A percentile compares a stretch with the other conserved stretches of the same genome.
These are phyloP conservation scores for Hippocampus zosterae DNA, from an alignment of 2,113 vertebrate species.

Conservation along the genomic window DNA sequence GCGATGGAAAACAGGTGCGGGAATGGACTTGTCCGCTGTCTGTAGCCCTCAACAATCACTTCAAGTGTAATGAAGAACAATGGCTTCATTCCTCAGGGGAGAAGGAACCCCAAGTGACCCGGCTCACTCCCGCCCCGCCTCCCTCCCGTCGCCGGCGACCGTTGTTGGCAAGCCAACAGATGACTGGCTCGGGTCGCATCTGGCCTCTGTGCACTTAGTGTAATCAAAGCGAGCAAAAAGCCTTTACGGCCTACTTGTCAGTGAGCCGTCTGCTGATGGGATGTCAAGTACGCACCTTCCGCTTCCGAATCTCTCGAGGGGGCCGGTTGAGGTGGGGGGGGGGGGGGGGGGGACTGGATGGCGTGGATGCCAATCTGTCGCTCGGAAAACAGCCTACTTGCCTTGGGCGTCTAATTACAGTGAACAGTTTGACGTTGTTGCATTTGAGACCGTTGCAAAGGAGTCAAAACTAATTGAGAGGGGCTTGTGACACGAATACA, in stretches of 20 bases:
- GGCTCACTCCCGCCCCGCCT: not conserved
- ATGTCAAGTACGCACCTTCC: slow-evolving; percentile 59
- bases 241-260: slow-evolving; percentile 65
- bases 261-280: slow-evolving; percentile 60
- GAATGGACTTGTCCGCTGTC: slow-evolving; percentile 53
- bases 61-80: slow-evolving; percentile 61
- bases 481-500: slow-evolving; percentile 26
- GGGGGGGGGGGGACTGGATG: slow-evolving; percentile 16
- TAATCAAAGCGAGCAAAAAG: slow-evolving; percentile 67
- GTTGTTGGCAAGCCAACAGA: slow-evolving; percentile 48
- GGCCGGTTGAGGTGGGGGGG: not conserved
- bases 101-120: slow-evolving; percentile 34
- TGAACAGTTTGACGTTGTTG: slow-evolving; percentile 17
- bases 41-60: slow-evolving; percentile 36
- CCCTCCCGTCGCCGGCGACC: slow-evolving; percentile 26
- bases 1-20: slow-evolving; percentile 62
- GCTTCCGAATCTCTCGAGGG: slow-evolving; percentile 49
- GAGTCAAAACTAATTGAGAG: slow-evolving; percentile 26
- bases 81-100: slow-evolving; percentile 56
- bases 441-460: slow-evolving; percentile 21
- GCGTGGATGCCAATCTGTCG: slow-evolving; percentile 47
- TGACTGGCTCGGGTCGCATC: slow-evolving; percentile 63
- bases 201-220: slow-evolving; percentile 70
- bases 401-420: slow-evolving; percentile 11
- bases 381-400: slow-evolving; percentile 22